Base-by-base conservation (phyloP, 2,113 vertebrate species). In the Phrynosoma blainvillii region DNA sequence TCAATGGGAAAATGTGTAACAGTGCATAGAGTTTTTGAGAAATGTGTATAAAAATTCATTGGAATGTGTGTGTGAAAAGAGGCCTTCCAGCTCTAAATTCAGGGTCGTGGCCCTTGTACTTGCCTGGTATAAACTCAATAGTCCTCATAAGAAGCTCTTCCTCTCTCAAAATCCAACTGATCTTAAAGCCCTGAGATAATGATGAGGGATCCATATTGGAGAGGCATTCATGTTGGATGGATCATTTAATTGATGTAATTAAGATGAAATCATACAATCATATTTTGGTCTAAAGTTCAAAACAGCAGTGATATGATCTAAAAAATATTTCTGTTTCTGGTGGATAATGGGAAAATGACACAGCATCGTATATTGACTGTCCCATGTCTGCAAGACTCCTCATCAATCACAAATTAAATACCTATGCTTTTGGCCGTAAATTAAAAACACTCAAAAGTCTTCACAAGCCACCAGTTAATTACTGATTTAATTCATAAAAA, bases 361-460 rank as follows among this genome's bases (percentile, higher is more conserved):
- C 54, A n/a, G 68, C 66, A 36, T 84, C 70, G n/a, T 12, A 4
- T 66, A 84, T 79, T 54, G 76, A 25, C 21, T 79, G 82, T 79
- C 18, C 87, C 42, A 79, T 80, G 54, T n/a, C 82, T 47, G 8
- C 21, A 71, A 84, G 65, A 13, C 65, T 79, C 65, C 52, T 47
- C 75, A 83, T 83, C 56, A 82, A 68, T 70, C 59, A 70, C 5
- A 62, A 77, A 25, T 84, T 71, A 25, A 79, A 87, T 87, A 81
- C 27, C 79, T 30, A 47, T n/a, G 59, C 30, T 42, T 87, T 74
- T 52, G 54, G 82, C 77, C 75, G 77, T 65, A 62, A 85, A 85
- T 80, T 71, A 80, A 85, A 80, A 30, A 21, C 40, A n/a, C 77
- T 80, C 56, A 74, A 21, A 88, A 80, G 76, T 36, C 76, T 80